Conservation (phyloP, 2,888 invertebrate species). For the Phengaris alcon region DNA sequence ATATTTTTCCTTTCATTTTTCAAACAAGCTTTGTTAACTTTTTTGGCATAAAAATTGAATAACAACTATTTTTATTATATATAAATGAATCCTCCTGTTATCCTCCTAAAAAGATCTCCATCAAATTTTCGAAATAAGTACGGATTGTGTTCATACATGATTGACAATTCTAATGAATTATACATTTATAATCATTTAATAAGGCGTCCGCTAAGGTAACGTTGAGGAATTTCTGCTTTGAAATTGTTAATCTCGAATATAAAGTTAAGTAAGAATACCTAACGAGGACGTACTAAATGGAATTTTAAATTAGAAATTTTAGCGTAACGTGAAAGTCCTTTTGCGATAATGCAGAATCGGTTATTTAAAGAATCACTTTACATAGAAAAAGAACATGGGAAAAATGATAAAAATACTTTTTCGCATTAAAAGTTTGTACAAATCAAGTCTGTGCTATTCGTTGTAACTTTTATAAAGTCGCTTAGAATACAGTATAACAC, state of each 20-base stretch:
- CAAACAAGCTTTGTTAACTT: no score
- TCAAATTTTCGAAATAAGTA: no score
- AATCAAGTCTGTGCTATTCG: not conserved
- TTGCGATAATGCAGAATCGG: not conserved
- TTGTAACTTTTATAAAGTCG: slow-evolving; percentile 20
- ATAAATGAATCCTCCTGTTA: no score
- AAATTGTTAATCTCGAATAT: slow-evolving; percentile 4
- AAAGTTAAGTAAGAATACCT: slow-evolving; percentile 11
- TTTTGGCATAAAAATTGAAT: no score
- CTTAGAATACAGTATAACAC: slow-evolving; percentile 13
- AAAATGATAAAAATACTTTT: slow-evolving; percentile 16
- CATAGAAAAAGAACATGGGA: not conserved
- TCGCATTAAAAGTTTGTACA: slow-evolving; percentile 10
- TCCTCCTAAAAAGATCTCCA: no score
- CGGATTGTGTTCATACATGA: no score
- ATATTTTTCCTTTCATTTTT: no score
- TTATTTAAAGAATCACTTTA: not conserved
- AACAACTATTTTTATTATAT: no score
- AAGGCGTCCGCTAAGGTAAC: not conserved
- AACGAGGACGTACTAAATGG: slow-evolving; percentile 15
- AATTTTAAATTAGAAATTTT: slow-evolving; percentile 7
- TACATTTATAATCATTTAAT: slow-evolving; percentile 12
- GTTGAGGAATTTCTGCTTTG: not conserved
- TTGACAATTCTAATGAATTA: no score
- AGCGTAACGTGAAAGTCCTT: slow-evolving; percentile 10